Conservation (phyloP, 1,140 invertebrate genomes). For the Littorina saxatilis region DNA sequence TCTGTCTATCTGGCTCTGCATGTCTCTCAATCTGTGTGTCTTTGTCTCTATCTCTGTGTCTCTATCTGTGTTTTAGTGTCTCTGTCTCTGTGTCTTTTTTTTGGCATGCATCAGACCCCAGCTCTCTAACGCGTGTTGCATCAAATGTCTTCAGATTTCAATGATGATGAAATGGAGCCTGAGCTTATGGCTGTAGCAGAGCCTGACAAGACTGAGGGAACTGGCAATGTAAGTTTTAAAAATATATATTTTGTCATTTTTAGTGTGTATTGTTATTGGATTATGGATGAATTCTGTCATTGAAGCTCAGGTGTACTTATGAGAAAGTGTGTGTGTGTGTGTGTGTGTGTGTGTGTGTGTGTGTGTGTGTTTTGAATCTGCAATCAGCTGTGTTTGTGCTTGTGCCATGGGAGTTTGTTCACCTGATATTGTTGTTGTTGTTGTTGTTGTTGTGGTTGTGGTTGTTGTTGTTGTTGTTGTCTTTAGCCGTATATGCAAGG, state of each 20-base stretch:
- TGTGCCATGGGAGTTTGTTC: not conserved
- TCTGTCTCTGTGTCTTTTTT: not conserved
- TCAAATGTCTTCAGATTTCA: slow-evolving; percentile 26
- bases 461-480: not conserved
- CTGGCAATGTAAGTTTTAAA: slow-evolving; percentile 23
- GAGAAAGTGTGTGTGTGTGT: not conserved
- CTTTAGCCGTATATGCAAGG: too few relatives aligned
- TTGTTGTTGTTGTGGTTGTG: not conserved
- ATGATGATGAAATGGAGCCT: slow-evolving; percentile 47
- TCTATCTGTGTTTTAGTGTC: not conserved
- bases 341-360: not conserved
- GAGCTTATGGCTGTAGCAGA: slow-evolving; percentile 47
- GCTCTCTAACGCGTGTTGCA: too few relatives aligned
- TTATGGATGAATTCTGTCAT: too few relatives aligned
- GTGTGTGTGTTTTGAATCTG: not conserved
- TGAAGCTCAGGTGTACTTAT: not conserved
- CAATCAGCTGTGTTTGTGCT: too few relatives aligned
- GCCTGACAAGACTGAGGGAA: slow-evolving; percentile 47
- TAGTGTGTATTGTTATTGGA: too few relatives aligned
- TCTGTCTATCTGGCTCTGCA: not conserved
- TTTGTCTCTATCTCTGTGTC: not conserved
- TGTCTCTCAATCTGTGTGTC: not conserved
- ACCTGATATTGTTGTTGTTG: not conserved
- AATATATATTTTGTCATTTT: not conserved
- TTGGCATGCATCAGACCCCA: not conserved